Conservation (phyloP, 2,888 invertebrate species). For the Apodemia hepburni region DNA sequence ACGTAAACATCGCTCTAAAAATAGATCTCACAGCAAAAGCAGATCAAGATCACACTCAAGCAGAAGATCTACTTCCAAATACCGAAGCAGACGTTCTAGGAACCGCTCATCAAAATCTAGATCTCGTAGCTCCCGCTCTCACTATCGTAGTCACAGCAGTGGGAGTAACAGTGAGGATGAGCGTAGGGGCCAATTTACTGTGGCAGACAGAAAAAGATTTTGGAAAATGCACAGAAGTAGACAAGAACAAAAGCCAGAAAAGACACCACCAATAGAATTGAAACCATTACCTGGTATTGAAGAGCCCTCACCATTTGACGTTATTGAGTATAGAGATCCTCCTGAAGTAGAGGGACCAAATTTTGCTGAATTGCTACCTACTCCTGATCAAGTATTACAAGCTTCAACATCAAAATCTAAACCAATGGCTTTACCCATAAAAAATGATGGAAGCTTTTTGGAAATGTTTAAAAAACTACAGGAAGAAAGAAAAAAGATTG, state of each 20-base stretch:
- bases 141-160: conserved; percentile 42
- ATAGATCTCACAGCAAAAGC: conserved; percentile 48
- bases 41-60: conserved; percentile 40
- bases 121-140: conserved; percentile 45
- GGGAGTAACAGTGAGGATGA: conserved; percentile 60
- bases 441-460: conserved; percentile 94
- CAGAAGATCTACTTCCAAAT: conserved; percentile 34
- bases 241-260: conserved; percentile 48
- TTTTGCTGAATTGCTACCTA: conserved; percentile 58
- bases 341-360: conserved; percentile 72
- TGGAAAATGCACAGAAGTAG: conserved; percentile 64
- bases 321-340: conserved; percentile 65
- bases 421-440: conserved; percentile 83
- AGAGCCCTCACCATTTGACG: conserved; percentile 53
- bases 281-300: conserved; percentile 66
- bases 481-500: conserved; percentile 77
- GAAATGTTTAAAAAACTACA: conserved; percentile 96
- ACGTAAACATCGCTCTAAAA: conserved; percentile 41
- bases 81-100: conserved; percentile 38
- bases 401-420: conserved; percentile 71
- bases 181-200: conserved; percentile 69
- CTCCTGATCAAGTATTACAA: conserved; percentile 47
- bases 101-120: conserved; percentile 45
- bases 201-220: conserved; percentile 66
- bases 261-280: conserved; percentile 55